These are phyloP conservation scores for Leistus spinibarbis DNA, from an alignment of 2,888 invertebrate species.

Conservation along the genomic window DNA sequence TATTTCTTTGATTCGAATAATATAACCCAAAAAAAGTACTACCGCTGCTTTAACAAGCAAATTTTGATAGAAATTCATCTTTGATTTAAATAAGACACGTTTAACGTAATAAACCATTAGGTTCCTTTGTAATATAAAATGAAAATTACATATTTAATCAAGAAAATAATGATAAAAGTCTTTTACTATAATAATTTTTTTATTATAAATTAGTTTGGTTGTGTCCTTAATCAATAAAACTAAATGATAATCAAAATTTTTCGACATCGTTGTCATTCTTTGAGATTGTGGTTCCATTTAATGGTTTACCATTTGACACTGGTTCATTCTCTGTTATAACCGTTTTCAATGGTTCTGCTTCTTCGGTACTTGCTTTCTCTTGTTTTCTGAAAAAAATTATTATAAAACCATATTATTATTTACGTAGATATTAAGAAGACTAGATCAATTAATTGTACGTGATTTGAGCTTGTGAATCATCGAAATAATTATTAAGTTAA, in stretches of 20 bases:
- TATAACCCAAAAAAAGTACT: not conserved
- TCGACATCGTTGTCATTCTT: not conserved
- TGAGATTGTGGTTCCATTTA: slow-evolving; percentile 12
- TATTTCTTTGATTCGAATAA: not conserved
- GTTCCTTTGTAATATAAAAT: not conserved
- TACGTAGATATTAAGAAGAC: not conserved
- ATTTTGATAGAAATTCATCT: not conserved
- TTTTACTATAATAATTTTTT: not conserved
- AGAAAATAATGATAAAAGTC: not conserved
- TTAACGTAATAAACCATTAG: not conserved
- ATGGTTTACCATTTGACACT: slow-evolving; percentile 4
- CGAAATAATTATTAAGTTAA: not conserved
- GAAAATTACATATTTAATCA: not conserved
- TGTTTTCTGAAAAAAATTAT: slow-evolving; percentile 17
- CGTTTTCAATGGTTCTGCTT: slow-evolving; percentile 25
- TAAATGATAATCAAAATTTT: not conserved
- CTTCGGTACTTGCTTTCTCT: slow-evolving; percentile 13
- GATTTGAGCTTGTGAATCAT: not conserved
- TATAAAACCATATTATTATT: not conserved
- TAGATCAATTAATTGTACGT: not conserved
- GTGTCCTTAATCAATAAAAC: not conserved
- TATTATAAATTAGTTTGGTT: too few species aligned
- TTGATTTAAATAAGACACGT: not conserved
- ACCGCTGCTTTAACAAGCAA: not conserved
- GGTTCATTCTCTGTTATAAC: slow-evolving; percentile 5